Percentiles rank a stretch among this genome's conserved stretches.
Conservation (phyloP, 92 coral and sea anemone genomes). For the Montipora capitata region DNA sequence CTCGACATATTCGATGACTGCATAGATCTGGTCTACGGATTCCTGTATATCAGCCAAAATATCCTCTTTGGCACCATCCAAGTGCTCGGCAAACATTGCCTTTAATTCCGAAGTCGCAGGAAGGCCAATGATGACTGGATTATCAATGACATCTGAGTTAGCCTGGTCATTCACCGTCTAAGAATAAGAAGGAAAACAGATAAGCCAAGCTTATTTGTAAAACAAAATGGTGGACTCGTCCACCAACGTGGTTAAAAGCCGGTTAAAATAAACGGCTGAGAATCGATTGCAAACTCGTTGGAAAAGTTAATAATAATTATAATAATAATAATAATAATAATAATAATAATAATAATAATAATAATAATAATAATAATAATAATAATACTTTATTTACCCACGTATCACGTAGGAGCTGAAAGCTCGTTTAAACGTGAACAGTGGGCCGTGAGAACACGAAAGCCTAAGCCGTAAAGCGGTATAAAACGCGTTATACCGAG, state of each 20-base stretch:
- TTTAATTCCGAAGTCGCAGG: not conserved
- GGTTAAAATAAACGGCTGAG: not conserved
- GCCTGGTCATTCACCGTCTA: not conserved
- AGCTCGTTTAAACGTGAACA: too few species aligned
- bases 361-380: too few species aligned
- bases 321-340: too few species aligned
- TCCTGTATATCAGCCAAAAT: not conserved
- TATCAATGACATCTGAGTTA: not conserved
- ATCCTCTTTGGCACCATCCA: conserved; percentile 4
- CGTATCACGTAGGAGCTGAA: too few species aligned
- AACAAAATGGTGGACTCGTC: conserved; percentile 14
- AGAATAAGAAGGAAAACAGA: not conserved
- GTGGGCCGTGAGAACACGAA: too few species aligned
- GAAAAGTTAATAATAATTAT: not conserved
- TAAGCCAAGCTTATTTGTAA: not conserved
- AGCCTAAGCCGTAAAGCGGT: conserved; percentile 10
- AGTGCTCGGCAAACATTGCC: not conserved
- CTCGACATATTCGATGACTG: not conserved
- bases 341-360: too few species aligned
- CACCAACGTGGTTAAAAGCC: conserved; percentile 1
- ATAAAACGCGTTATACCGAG: not conserved
- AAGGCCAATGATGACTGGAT: not conserved
- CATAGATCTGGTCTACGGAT: conserved; percentile 8
- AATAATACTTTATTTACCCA: too few species aligned
- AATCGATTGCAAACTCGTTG: not conserved